phyloP scores from a whole-genome alignment of 2,888 invertebrate genomes.

The Standfussiana lucernea region DNA sequence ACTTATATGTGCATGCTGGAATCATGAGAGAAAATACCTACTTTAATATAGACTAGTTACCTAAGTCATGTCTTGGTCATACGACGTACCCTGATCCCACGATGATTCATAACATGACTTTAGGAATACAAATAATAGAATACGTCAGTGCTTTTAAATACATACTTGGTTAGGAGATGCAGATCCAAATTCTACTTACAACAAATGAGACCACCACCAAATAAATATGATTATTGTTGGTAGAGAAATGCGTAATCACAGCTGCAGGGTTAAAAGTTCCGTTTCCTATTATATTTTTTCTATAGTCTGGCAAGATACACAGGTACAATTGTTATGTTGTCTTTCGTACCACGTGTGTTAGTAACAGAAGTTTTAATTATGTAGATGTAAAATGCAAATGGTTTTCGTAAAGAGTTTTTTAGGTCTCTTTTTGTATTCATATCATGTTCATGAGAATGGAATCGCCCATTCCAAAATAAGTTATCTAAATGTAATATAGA shows the following conservation, averaged over 20 bases:
- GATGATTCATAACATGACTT: slow-evolving; percentile 4
- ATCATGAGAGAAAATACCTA: slow-evolving; percentile 16
- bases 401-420: background rate
- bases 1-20: background rate
- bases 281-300: background rate
- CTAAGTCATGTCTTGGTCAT: background rate
- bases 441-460: slow-evolving; percentile 24
- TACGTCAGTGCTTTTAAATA: slow-evolving; percentile 1
- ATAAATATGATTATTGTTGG: background rate
- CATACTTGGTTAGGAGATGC: no score
- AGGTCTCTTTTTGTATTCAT: slow-evolving; percentile 24
- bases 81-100: background rate
- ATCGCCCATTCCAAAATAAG: background rate
- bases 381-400: slow-evolving; percentile 5
- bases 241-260: slow-evolving; percentile 3
- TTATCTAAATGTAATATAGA: slow-evolving; percentile 5
- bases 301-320: background rate
- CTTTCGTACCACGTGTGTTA: background rate
- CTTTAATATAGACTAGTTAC: background rate
- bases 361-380: background rate
- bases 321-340: background rate
- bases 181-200: background rate
- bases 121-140: background rate
- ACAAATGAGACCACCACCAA: background rate
- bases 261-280: background rate